Evolutionary conservation across 2,888 invertebrate genomes (phyloP), one percentile per base, ranked within the genome.

Genomic region (Limnephilus lunatus): DNA sequence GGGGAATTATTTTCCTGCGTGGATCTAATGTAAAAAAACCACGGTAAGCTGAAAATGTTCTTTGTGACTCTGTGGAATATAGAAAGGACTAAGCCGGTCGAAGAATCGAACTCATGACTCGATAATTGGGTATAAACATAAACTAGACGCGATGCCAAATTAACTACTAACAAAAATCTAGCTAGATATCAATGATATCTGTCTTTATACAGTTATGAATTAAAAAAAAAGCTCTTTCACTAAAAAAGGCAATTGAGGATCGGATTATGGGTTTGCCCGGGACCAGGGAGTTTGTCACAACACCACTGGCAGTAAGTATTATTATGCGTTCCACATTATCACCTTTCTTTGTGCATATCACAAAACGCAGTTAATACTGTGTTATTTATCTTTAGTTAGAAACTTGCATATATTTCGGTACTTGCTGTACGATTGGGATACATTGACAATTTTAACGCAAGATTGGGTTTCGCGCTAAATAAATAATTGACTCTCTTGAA

Each of bases 301-400:
- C 68, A n/a, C 68, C 68, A 68, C 68, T 68, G 68, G 25, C 83
- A 35, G 11, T 35, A 35, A 25, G 32, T 25, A 25, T 35, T 35
- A 83, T 35, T 83, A 35, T 25, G 35, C 83, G 83, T 32, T 83
- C 4, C 11, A 83, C 3, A 83, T 83, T 83, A 83, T 83, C 83
- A 83, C 83, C 11, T 83, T 83, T 83, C 35, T 35, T 83, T 83
- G 83, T n/a, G 83, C 83, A 35, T 35, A 35, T 83, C 35, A 83
- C 83, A 83, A 35, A 35, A 83, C n/a, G 35, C 83, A 83, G 35
- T 35, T 14, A 14, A 14, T 48, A 35, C 9, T 35, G 35, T 83
- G 35, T 35, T 83, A 83, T 35, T 83, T 83, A 68, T 68, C 5
- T 19, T 25, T 7, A 5, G 25, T 53, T 53, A 53, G 53, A 19